Percentiles rank a stretch among this genome's conserved stretches.
Conservation (phyloP, 2,888 invertebrate species). For the Platerodrilus igneus region DNA sequence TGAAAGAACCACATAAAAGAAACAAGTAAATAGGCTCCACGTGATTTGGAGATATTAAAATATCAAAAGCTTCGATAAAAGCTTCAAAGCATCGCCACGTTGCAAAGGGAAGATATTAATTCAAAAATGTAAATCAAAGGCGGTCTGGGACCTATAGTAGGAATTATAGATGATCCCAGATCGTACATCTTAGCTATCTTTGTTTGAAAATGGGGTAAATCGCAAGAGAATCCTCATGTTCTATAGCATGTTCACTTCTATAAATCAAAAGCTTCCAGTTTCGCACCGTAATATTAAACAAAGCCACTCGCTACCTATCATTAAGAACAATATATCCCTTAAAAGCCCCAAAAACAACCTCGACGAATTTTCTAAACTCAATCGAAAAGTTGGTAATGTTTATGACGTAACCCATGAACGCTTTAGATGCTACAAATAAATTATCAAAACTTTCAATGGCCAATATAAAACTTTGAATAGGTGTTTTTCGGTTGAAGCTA, state of each 20-base stretch:
- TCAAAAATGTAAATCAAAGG: constrained; percentile 9
- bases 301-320: constrained; percentile 11
- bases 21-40: too few relatives aligned
- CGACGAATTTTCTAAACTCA: constrained; percentile 13
- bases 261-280: constrained; percentile 21
- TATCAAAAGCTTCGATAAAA: too few relatives aligned
- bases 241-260: constrained; percentile 11
- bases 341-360: constrained; percentile 11
- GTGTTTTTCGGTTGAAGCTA: constrained; percentile 20
- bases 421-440: constrained; percentile 23
- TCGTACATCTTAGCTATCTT: constrained; percentile 22
- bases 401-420: constrained; percentile 22
- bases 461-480: constrained; percentile 25
- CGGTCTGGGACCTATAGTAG: constrained; percentile 10
- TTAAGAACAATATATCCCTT: constrained; percentile 8
- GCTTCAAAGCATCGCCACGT: too few relatives aligned
- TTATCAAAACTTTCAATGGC: constrained; percentile 24
- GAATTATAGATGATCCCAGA: constrained; percentile 22
- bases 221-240: constrained; percentile 19
- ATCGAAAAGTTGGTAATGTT: constrained; percentile 13
- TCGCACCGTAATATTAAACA: constrained; percentile 16
- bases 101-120: constrained; percentile 13
- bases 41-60: too few relatives aligned
- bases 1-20: too few relatives aligned
- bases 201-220: constrained; percentile 20